These are phyloP conservation scores for Drosophila mulleri DNA, from an alignment of 2,888 invertebrate species.

Conservation along the genomic window DNA sequence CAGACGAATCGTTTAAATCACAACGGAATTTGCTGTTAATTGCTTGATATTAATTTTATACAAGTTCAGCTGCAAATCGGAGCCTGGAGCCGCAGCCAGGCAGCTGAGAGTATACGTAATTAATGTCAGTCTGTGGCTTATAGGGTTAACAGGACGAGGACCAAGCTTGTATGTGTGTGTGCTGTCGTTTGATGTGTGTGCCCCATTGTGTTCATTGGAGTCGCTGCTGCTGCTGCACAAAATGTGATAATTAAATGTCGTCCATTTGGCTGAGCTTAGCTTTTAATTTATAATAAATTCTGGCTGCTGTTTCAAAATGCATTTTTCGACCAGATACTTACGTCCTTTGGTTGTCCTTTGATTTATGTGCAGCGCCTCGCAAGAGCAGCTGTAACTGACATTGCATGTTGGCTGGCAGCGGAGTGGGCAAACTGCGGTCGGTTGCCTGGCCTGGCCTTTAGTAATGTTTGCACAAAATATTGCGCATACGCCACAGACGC, in stretches of 20 bases:
- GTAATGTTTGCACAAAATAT: conserved; percentile 79
- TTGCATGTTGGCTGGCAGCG: conserved; percentile 61
- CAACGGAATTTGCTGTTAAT: conserved; percentile 82
- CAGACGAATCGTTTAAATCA: conserved; percentile 72
- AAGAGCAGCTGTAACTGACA: conserved; percentile 72
- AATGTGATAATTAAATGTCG: conserved; percentile 75
- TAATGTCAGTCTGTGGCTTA: conserved; percentile 81
- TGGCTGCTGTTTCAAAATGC: conserved; percentile 33
- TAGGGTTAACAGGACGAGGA: conserved; percentile 49
- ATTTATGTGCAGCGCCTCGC: conserved; percentile 64
- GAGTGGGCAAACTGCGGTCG: background rate
- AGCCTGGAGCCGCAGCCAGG: conserved; percentile 11
- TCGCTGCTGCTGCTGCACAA: conserved; percentile 18
- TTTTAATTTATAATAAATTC: conserved; percentile 72
- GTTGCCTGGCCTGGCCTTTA: conserved; percentile 28
- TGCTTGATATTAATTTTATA: conserved; percentile 84
- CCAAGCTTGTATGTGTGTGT: conserved; percentile 13
- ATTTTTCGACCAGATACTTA: conserved; percentile 27
- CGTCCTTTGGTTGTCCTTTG: conserved; percentile 43
- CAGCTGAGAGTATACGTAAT: conserved; percentile 59
- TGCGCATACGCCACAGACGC: conserved; percentile 67
- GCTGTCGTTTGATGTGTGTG: conserved; percentile 43
- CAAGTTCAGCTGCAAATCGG: conserved; percentile 35
- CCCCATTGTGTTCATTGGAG: background rate
- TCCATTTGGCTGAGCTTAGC: conserved; percentile 62